Conservation (phyloP, 1,140 invertebrate species). For the Drosophila pseudoananassae region DNA sequence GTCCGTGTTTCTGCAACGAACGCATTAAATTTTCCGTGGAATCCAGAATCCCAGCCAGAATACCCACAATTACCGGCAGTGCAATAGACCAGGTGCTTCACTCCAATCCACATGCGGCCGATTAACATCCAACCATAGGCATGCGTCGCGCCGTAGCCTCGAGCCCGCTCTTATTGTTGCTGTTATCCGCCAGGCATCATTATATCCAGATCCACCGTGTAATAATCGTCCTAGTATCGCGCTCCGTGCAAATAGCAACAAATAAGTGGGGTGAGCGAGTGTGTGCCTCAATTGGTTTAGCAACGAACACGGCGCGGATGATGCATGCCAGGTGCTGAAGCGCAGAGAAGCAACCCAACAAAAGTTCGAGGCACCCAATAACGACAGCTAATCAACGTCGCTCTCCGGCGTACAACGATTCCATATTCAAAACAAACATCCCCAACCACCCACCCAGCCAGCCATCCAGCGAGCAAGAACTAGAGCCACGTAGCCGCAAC, state of each 20-base stretch:
- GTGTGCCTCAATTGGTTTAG: slow-evolving; percentile 29
- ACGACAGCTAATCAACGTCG: slow-evolving; percentile 28
- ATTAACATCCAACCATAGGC: slow-evolving; percentile 25
- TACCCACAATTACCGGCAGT: slow-evolving; percentile 1
- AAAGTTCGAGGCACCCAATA: slow-evolving; percentile 10
- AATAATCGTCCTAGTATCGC: slow-evolving; percentile 27
- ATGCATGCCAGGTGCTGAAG: slow-evolving; percentile 55
- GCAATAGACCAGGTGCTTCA: slow-evolving; percentile 6
- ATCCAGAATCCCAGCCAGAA: slow-evolving; percentile 25
- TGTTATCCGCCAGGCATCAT: slow-evolving; percentile 19
- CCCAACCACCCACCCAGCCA: background rate
- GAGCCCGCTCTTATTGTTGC: slow-evolving; percentile 26
- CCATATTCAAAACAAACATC: slow-evolving; percentile 26
- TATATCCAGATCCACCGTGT: slow-evolving; percentile 23
- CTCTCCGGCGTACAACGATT: slow-evolving; percentile 17
- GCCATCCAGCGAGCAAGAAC: slow-evolving; percentile 18
- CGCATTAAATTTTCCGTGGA: slow-evolving; percentile 75
- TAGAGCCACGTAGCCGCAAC: slow-evolving; percentile 59
- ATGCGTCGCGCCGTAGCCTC: slow-evolving; percentile 13
- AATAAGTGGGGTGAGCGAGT: slow-evolving; percentile 20
- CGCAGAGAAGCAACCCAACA: slow-evolving; percentile 19
- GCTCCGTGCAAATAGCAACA: slow-evolving; percentile 5
- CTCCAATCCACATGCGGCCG: slow-evolving; percentile 25
- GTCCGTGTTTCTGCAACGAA: slow-evolving; percentile 74
- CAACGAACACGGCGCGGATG: slow-evolving; percentile 39